Evolutionary conservation across 2,888 invertebrate genomes (phyloP).

Genomic region (Agonopterix arenella): DNA sequence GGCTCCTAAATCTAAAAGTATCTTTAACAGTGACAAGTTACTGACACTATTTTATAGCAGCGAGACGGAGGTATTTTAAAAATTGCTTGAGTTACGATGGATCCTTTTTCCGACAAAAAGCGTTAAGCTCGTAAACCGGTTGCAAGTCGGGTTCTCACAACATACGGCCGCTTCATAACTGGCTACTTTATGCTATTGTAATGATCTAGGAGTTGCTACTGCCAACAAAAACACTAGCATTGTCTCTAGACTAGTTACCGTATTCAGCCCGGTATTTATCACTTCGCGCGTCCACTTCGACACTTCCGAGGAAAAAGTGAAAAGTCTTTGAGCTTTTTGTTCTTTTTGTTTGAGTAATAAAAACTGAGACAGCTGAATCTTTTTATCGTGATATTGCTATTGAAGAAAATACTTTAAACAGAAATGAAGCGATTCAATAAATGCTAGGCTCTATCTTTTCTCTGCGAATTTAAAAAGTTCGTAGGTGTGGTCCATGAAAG

Average conservation of each 20-base stretch:
- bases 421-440: not conserved
- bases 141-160: conserved; percentile 48
- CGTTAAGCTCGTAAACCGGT: conserved; percentile 59
- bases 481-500: too few species aligned
- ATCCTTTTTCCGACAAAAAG: conserved; percentile 57
- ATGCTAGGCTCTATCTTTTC: too few species aligned
- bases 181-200: conserved; percentile 72
- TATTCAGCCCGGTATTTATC: conserved; percentile 49
- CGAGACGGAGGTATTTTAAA: conserved; percentile 23
- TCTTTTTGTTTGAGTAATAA: not conserved
- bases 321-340: conserved; percentile 3
- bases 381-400: too few species aligned
- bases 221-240: conserved; percentile 61
- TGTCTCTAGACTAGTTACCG: conserved; percentile 61
- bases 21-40: not conserved
- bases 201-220: conserved; percentile 63
- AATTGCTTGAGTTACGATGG: conserved; percentile 37
- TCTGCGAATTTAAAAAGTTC: too few species aligned
- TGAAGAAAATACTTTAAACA: not conserved
- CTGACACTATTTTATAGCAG: not conserved
- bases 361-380: too few species aligned
- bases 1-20: not conserved
- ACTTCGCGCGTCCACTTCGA: conserved; percentile 42
- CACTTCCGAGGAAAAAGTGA: conserved; percentile 11
- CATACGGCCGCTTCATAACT: conserved; percentile 59